phyloP scores from a whole-genome alignment of 2,113 vertebrate species.

The Leptocoma aspasia region DNA sequence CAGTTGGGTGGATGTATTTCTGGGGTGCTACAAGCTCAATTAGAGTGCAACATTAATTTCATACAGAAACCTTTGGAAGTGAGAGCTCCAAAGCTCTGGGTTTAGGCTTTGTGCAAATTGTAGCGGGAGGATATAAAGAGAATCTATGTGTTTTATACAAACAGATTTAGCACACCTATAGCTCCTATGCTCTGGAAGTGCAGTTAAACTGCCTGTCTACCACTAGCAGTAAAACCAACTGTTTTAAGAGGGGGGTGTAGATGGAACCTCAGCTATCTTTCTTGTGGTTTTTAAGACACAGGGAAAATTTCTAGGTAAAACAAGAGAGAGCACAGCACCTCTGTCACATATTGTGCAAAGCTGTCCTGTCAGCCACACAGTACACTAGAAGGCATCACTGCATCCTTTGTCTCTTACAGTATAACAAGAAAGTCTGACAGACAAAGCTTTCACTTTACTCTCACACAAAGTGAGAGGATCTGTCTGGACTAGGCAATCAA shows the following conservation, averaged over 20 bases:
- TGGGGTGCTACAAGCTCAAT: background rate
- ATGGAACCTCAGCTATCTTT: background rate
- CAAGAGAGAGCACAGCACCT: background rate
- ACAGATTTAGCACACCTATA: background rate
- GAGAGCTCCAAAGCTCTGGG: background rate
- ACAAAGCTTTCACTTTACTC: background rate
- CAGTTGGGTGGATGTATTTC: background rate
- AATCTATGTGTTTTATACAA: background rate
- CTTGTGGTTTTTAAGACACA: background rate
- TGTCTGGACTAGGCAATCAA: background rate
- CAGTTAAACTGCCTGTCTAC: background rate
- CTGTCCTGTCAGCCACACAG: background rate
- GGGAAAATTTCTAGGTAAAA: background rate
- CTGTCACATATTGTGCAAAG: background rate
- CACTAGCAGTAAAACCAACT: background rate
- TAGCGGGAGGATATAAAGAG: background rate
- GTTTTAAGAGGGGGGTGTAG: background rate
- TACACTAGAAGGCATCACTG: background rate
- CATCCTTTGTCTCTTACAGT: rapidly evolving
- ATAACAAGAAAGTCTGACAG: background rate
- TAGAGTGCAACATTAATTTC: background rate
- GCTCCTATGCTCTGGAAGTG: background rate
- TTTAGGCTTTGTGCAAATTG: background rate
- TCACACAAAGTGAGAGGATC: background rate
- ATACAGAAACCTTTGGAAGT: background rate